Evolutionary conservation across 2,113 vertebrate genomes (phyloP).

Genomic region (Dunckerocampus dactyliophorus): DNA sequence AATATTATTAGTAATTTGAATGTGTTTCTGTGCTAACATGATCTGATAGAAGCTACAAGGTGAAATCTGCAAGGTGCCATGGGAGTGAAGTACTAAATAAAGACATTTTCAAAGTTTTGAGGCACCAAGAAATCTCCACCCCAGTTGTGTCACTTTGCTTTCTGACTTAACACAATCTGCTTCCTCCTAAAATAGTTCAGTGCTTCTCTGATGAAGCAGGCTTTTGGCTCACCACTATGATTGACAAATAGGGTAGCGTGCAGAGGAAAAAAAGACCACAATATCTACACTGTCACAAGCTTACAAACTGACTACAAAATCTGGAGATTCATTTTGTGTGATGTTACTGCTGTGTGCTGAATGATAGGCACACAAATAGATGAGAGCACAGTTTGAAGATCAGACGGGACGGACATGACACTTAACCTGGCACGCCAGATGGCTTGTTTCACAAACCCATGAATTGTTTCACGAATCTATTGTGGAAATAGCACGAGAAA

Average conservation of each 20-base stretch:
- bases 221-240: slow-evolving; percentile 45
- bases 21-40: slow-evolving; percentile 18
- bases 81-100: slow-evolving; percentile 49
- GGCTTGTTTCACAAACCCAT: not conserved
- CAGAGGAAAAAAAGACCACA: slow-evolving; percentile 38
- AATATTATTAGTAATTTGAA: not conserved
- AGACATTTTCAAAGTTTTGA: slow-evolving; percentile 52
- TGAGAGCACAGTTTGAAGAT: slow-evolving; percentile 11
- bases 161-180: slow-evolving; percentile 48
- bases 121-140: slow-evolving; percentile 51
- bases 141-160: slow-evolving; percentile 56
- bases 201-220: slow-evolving; percentile 47
- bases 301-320: slow-evolving; percentile 19
- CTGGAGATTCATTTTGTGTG: slow-evolving; percentile 19
- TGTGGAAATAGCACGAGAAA: not conserved
- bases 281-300: slow-evolving; percentile 17
- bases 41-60: slow-evolving; percentile 39
- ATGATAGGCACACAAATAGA: slow-evolving; percentile 2
- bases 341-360: slow-evolving; percentile 14
- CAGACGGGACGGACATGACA: slow-evolving; percentile 2
- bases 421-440: not conserved
- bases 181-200: slow-evolving; percentile 64
- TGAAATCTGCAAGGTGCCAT: slow-evolving; percentile 40
- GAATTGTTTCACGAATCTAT: not conserved
- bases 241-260: slow-evolving; percentile 26